These are phyloP conservation scores for Himalopsyche japonica DNA, from an alignment of 2,888 invertebrate species.

Conservation along the genomic window DNA sequence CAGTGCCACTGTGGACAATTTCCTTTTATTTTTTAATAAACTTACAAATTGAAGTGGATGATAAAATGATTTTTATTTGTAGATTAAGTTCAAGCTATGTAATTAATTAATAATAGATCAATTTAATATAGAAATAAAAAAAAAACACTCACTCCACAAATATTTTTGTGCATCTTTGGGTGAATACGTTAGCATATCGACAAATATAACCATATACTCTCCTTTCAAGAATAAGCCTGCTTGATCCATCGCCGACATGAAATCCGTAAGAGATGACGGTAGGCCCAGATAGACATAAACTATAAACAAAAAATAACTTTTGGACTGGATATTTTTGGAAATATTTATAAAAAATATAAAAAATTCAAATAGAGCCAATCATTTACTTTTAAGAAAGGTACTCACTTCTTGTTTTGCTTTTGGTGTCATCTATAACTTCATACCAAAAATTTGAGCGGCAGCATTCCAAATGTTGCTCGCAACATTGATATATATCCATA, in stretches of 20 bases:
- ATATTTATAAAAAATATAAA: too few relatives aligned
- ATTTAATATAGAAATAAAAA: not conserved
- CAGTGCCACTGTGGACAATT: too few relatives aligned
- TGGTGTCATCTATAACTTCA: conserved; percentile 81
- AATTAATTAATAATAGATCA: too few relatives aligned
- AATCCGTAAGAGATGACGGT: conserved; percentile 80
- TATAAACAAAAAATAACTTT: conserved; percentile 53
- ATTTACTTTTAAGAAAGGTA: conserved; percentile 39
- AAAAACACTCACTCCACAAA: conserved; percentile 71
- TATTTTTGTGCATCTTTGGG: conserved; percentile 75
- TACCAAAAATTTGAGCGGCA: conserved; percentile 83
- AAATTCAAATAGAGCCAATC: too few relatives aligned
- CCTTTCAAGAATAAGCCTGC: conserved; percentile 86
- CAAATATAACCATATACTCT: conserved; percentile 93
- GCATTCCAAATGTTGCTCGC: conserved; percentile 73
- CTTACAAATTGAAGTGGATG: too few relatives aligned
- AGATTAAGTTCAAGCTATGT: not conserved
- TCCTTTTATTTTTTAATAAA: too few relatives aligned
- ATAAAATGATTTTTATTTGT: conserved; percentile 1
- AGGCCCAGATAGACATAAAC: conserved; percentile 95
- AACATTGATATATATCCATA: conserved; percentile 75
- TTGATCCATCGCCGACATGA: conserved; percentile 91
- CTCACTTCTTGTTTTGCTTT: conserved; percentile 82
- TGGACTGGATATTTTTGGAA: not conserved
- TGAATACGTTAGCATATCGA: conserved; percentile 89